Conservation (phyloP, 2,888 invertebrate genomes). For the Phyllotreta striolata region DNA sequence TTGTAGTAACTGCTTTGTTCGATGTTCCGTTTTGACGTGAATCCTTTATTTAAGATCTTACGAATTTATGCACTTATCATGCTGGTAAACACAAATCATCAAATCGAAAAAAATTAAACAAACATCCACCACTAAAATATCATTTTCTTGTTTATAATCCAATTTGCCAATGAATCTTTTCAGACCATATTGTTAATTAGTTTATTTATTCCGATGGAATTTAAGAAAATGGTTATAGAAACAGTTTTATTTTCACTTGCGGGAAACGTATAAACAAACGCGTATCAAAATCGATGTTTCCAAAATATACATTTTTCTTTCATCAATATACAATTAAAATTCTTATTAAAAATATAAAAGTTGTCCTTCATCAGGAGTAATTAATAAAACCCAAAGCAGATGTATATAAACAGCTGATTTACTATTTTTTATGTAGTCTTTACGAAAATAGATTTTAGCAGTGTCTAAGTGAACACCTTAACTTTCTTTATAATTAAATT, state of each 20-base stretch:
- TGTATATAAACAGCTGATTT: conserved; percentile 45
- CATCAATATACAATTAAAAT: conserved; percentile 33
- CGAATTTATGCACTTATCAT: too few species aligned
- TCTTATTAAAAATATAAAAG: conserved; percentile 38
- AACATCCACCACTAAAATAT: too few species aligned
- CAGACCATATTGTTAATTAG: too few species aligned
- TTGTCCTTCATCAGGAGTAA: conserved; percentile 40
- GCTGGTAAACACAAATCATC: too few species aligned
- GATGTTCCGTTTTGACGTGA: too few species aligned
- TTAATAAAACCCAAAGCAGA: conserved; percentile 41
- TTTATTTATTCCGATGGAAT: too few species aligned
- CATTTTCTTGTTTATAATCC: too few species aligned
- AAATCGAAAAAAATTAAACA: too few species aligned
- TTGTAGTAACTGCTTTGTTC: too few species aligned
- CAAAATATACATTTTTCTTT: conserved; percentile 33
- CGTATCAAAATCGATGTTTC: conserved; percentile 22
- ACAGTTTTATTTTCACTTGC: conserved; percentile 10
- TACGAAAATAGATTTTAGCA: conserved; percentile 35
- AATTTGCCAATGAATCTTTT: too few species aligned
- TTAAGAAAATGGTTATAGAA: not conserved
- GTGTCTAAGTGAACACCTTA: conserved; percentile 24
- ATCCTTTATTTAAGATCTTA: too few species aligned
- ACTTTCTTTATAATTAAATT: not conserved
- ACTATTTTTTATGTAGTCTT: conserved; percentile 38
- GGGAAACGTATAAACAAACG: conserved; percentile 18